Base-by-base conservation (phyloP, 1,140 invertebrate species). In the Plectus sambesii region DNA sequence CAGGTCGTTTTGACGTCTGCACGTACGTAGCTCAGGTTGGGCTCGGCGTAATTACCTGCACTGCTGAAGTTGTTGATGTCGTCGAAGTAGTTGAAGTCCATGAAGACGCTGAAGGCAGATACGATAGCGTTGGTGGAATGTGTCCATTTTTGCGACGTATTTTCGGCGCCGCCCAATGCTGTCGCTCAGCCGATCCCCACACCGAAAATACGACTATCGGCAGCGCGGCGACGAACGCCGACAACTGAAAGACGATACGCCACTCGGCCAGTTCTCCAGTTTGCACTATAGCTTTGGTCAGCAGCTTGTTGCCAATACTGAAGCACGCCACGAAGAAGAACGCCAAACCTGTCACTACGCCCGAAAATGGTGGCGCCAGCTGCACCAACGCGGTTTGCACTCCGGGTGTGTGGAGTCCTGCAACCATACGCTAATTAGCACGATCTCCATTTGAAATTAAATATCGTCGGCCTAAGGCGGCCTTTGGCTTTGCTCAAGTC, bases 241-340 rank as follows among this genome's bases (percentile, higher is more conserved):
- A 68, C 23, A 66, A 55, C 25, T 66, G 66, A 42, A 66, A 68
- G 8, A 66, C 65, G 15, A 66, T 40, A 17, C 49, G 53, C 63
- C 63, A 66, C 49, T 66, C 65, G n/a, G 56, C 26, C 12, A 58
- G 48, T 2, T 52, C 49, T 8, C 63, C 63, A 33, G 62, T 38
- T 48, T 68, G 59, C 17, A 66, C 63, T 22, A 66, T 66, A 48
- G 61, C 57, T 45, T 66, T 66, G 9, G 63, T 66, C 5, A 69
- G 45, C 37, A 66, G 59, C 46, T 66, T 66, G 46, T 66, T 66
- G 9, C 47, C 52, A 29, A 66, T 66, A 3, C 45, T 45, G 42
- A 67, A 66, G 61, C 64, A 68, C n/a, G 63, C 65, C 12, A 66
- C 63, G 12, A 38, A 47, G 22, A 44, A 29, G 25, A 55, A 60